Base-by-base conservation (phyloP, 2,888 invertebrate species). In the Gymnocheta viridis region DNA sequence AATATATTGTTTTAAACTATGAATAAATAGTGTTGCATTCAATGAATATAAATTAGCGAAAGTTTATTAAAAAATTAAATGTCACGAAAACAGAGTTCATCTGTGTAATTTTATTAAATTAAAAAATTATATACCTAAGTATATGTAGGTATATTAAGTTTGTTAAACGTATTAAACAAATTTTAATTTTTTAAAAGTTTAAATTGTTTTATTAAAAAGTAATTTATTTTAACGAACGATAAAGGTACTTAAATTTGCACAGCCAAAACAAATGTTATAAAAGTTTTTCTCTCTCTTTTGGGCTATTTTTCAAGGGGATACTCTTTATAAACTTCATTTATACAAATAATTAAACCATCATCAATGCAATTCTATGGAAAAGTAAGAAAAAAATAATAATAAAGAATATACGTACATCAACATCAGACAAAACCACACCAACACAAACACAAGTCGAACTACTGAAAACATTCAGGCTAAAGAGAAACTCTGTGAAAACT, bases 271-370 rank as follows among this genome's bases (percentile, higher is more conserved):
- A 35, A 32, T 24, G 14, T 14, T 41, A 47, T 12, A 27, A 6
- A 38, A 27, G 60, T 49, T 24, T 51, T 74, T 56, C 27, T 17
- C 51, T 38, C 44, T 66, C 27, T 64, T 74, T 62, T 19, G 51
- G 66, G 58, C 49, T 51, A 69, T 41, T 70, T 82, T 81, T 69
- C 44, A 81, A 69, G 67, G 51, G 60, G 56, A 64, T 56, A 74
- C 32, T 69, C 74, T 74, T 38, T 60, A 49, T 69, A 74, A 82
- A 79, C 47, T 79, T 79, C 74, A 81, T 82, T 82, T 64, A 80
- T 73, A 74, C 74, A 74, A 80, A 76, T 82, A 83, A 82, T 80
- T 62, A 82, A 80, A 79, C 62, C 69, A 74, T 64, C 74, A 79
- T 80, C 64, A 83, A 70, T 80, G 70, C 80, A 82, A 76, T 80